Conservation (phyloP, 2,888 invertebrate genomes). For the Drosophila koepferae region DNA sequence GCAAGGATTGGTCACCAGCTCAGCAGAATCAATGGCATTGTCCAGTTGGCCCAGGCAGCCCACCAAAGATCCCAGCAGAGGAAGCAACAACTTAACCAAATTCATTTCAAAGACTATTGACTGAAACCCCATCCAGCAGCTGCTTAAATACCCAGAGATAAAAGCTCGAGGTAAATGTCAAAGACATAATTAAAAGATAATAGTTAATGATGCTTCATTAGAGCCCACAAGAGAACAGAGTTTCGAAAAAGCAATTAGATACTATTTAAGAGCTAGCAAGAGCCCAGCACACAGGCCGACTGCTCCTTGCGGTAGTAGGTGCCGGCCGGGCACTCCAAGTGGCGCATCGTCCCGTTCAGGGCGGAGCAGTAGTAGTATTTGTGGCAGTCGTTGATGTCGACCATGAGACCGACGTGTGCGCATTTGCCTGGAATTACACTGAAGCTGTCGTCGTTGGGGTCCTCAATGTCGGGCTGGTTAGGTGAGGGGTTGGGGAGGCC, state of each 20-base stretch:
- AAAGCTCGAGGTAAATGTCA: constrained; percentile 22
- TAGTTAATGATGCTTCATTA: constrained; percentile 26
- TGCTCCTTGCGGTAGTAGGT: constrained; percentile 74
- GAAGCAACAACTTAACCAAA: constrained; percentile 24
- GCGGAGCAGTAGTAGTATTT: constrained; percentile 83
- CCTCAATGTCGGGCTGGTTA: constrained; percentile 7
- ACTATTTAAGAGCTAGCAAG: constrained; percentile 54
- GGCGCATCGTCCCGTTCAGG: constrained; percentile 68
- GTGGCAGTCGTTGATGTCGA: constrained; percentile 76
- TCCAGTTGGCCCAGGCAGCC: constrained; percentile 14
- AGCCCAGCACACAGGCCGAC: constrained; percentile 78
- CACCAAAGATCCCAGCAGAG: constrained; percentile 18
- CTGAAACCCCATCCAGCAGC: not conserved
- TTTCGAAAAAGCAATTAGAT: constrained; percentile 23
- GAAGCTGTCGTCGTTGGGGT: constrained; percentile 54
- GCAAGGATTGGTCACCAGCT: constrained; percentile 67
- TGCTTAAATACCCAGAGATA: constrained; percentile 52
- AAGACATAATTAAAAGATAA: constrained; percentile 54
- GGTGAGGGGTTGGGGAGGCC: constrained; percentile 14
- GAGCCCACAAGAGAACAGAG: constrained; percentile 5
- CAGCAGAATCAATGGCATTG: constrained; percentile 41
- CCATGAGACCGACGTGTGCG: constrained; percentile 71
- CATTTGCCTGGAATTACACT: constrained; percentile 50
- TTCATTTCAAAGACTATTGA: constrained; percentile 55
- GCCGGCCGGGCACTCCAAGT: constrained; percentile 78